Evolutionary conservation across 2,888 invertebrate genomes (phyloP), one percentile per base, ranked within the genome.

Genomic region (Apamea sordens): DNA sequence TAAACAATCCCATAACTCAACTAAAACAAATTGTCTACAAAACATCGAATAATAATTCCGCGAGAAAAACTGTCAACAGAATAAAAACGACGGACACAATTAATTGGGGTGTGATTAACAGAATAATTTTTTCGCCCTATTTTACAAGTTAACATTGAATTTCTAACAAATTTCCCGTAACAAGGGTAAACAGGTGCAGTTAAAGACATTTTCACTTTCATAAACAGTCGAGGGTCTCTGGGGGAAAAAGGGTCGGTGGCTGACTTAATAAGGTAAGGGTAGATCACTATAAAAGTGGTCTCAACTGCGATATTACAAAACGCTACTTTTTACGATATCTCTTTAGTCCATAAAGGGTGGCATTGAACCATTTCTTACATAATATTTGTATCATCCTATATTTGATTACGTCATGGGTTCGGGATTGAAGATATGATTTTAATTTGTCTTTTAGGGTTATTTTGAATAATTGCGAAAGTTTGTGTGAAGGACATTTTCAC

Each of bases 121-220:
- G 56, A 64, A 77, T 82, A n/a, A 71, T 84, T 81, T 69, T 84
- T 81, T 74, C 72, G 56, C 59, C 10, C 8, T 79, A 79, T 73
- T 86, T 86, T 76, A 81, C 70, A 89, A 86, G 65, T 79, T 80
- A 64, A 65, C 85, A 88, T 89, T 90, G 88, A 90, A 90, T 91
- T 92, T 91, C 87, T 82, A 87, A 80, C 82, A 89, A 91, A 92
- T 91, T 88, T 90, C 81, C 85, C 79, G 90, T 91, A 91, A 92
- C 89, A 86, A 61, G 75, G 90, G 91, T 90, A 92, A 94, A 92
- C 95, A 95, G 94, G 94, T 95, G 95, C 93, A 94, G 92, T 94
- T 93, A 93, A 95, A 91, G 92, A 93, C 92, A 93, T 95, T 94
- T 91, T 93, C 93, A 93, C 93, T 93, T 93, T 93, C 92, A 93